Evolutionary conservation across 2,888 invertebrate genomes (phyloP), one percentile per base, ranked within the genome.

Genomic region (Geophilus truncorum): DNA sequence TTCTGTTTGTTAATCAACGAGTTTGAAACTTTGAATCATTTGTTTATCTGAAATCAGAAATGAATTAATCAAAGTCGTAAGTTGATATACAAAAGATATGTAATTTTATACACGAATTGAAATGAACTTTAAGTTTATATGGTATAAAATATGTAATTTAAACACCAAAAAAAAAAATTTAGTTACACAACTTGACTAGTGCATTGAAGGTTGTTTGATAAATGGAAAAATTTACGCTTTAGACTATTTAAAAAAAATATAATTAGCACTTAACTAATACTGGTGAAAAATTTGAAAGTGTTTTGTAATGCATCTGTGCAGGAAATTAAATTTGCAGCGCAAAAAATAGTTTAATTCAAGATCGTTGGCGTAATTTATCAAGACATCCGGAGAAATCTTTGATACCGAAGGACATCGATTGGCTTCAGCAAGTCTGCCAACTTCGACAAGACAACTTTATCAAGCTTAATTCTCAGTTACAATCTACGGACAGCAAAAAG

Each of bases 291-390:
- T 4, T 4, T 6, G 9, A 32, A 32, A 6, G 32, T 32, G 3
- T 45, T 45, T 70, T 70, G 70, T 28, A 70, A 70, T n/a, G 70
- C n/a, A n/a, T n/a, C n/a, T n/a, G n/a, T n/a, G n/a, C 70, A 70
- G 70, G 70, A 70, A 70, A 70, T 70, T 70, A 12, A 70, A 70
- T 70, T 70, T 28, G 5, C 5, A 23, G 12, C n/a, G n/a, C 5
- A 32, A 32, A 51, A 70, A 28, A 28, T 70, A 15, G 25, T 25
- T 70, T n/a, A 70, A 70, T 70, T 70, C 70, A 70, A 70, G 70
- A 70, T 70, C 70, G 28, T 70, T 70, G 70, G 25, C 70, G 28
- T n/a, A 10, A 70, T 21, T 62, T 23, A 62, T 70, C 12, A 70
- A 70, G 25, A 70, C 70, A 70, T 70, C 70, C 70, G 70, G 70